Evolutionary conservation across 2,888 invertebrate genomes (phyloP).

Genomic region (Drosophila phalerata): DNA sequence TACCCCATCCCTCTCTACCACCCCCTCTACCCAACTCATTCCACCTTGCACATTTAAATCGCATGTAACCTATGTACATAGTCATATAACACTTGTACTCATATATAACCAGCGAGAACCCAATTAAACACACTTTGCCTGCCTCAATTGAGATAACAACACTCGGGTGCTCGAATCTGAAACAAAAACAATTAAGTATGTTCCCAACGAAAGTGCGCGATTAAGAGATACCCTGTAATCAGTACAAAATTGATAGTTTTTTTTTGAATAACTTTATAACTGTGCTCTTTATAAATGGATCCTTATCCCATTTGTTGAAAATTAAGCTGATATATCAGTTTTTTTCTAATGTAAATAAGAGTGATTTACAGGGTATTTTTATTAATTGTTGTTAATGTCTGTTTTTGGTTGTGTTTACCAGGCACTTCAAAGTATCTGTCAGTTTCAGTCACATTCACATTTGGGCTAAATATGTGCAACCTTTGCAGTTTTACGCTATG

Average conservation of each 20-base stretch:
- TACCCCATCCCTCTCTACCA: constrained; percentile 19
- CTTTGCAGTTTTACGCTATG: constrained; percentile 62
- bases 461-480: constrained; percentile 50
- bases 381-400: constrained; percentile 70
- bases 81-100: constrained; percentile 11
- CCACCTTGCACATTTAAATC: constrained; percentile 14
- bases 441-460: constrained; percentile 21
- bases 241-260: neutral
- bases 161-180: constrained; percentile 54
- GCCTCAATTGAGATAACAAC: constrained; percentile 55
- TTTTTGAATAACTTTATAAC: neutral
- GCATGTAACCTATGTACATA: constrained; percentile 38
- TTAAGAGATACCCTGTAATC: constrained; percentile 17
- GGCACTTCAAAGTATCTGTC: constrained; percentile 48
- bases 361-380: constrained; percentile 7
- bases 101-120: constrained; percentile 21
- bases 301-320: neutral
- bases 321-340: neutral
- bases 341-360: too few relatives aligned
- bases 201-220: neutral
- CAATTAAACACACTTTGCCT: constrained; percentile 71
- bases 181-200: constrained; percentile 7
- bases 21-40: constrained; percentile 13
- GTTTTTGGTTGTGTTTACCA: constrained; percentile 73
- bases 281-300: neutral